Base-by-base conservation (phyloP, 2,888 invertebrate genomes). In the Disparrhopalites patrizii region DNA sequence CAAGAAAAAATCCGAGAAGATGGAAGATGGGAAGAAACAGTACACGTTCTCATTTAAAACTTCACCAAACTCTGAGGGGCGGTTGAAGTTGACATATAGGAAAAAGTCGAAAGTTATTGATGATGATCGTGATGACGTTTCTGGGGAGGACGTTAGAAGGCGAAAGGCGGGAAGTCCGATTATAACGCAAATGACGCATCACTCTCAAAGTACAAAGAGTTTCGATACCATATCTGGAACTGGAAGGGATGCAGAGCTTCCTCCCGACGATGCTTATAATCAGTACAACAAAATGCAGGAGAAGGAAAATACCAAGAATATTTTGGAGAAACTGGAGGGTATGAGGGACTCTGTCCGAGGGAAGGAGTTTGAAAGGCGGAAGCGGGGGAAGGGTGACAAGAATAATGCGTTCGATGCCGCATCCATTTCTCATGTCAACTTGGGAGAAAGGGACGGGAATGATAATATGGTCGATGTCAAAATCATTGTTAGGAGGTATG, bases 401-500 rank as follows among this genome's bases (percentile, higher is more conserved):
- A 38, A 27, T 15, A 52, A 30, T 40, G 20, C 23, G 28, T n/a
- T 30, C 1, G n/a, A 27, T 1, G 38, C 25, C 18, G 18, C 62
- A 25, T 40, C 30, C n/a, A 20, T 55, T 28, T 27, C 30, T 2
- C 43, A 27, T 61, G 13, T 27, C 55, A 13, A 10, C 47, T 27
- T 20, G 10, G 18, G n/a, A 36, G 18, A 30, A 36, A n/a, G n/a
- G 18, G n/a, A n/a, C 15, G 30, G n/a, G 1, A 23, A 40, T 5
- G 54, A 62, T 15, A 54, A 62, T 30, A 30, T 54, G 52, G 18
- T 55, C 8, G 38, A 62, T 18, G 23, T 62, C 3, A 62, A 62
- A 54, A 62, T 62, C 20, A 62, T 62, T n/a, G 62, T 62, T 13
- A 13, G 62, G 18, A 54, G 62, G 62, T 62, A 43, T n/a, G 43